Percentiles rank a stretch among this genome's conserved stretches.
Conservation (phyloP, 1,140 invertebrate genomes). For the Mactra quadrangularis region DNA sequence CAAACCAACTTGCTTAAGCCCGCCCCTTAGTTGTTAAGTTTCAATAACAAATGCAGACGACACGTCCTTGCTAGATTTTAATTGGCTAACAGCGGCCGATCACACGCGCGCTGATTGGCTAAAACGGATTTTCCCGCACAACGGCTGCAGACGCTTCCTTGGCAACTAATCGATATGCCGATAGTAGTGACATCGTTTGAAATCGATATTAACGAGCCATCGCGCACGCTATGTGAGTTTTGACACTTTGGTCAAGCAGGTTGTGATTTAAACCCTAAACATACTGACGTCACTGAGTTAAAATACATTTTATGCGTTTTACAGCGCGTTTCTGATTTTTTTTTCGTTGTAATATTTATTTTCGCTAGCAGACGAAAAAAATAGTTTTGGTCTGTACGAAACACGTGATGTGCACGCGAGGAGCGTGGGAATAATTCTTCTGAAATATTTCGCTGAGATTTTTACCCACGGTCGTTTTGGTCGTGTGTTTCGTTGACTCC, state of each 20-base stretch:
- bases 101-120: constrained; percentile 57
- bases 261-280: constrained; percentile 39
- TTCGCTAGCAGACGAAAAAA: constrained; percentile 55
- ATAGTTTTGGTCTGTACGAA: constrained; percentile 8
- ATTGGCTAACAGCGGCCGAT: constrained; percentile 67
- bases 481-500: constrained; percentile 49
- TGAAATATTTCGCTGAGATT: constrained; percentile 48
- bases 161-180: constrained; percentile 52
- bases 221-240: constrained; percentile 18
- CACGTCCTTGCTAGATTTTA: constrained; percentile 61
- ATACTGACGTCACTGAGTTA: too few species aligned
- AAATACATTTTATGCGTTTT: too few species aligned
- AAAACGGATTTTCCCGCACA: constrained; percentile 31
- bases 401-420: constrained; percentile 69
- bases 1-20: constrained; percentile 41
- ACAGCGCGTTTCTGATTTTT: neutral
- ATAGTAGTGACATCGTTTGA: constrained; percentile 40
- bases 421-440: constrained; percentile 69
- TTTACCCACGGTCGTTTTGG: constrained; percentile 53
- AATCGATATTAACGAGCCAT: constrained; percentile 44
- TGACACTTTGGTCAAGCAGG: constrained; percentile 32
- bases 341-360: neutral
- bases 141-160: constrained; percentile 37
- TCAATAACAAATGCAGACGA: constrained; percentile 60
- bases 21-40: constrained; percentile 68